These are phyloP conservation scores for Equus quagga DNA, from an alignment of 2,113 vertebrate genomes.

Conservation along the genomic window DNA sequence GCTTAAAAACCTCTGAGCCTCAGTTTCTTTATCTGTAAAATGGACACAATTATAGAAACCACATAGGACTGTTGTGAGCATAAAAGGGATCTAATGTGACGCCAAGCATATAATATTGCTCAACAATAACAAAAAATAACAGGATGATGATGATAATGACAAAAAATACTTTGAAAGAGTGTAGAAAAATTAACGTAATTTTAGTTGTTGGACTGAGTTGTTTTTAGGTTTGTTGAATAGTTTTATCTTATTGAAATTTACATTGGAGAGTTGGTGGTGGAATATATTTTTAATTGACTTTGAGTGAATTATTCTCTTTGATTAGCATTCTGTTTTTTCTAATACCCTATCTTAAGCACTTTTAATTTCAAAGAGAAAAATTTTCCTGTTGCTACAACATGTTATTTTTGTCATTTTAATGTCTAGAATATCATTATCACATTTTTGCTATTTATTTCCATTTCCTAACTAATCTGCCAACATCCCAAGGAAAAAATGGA, in stretches of 20 bases:
- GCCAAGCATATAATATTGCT: not conserved
- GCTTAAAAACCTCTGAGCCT: not conserved
- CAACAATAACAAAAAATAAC: not conserved
- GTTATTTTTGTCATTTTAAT: slow-evolving; percentile 55
- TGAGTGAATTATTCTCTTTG: slow-evolving; percentile 17
- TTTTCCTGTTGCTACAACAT: not conserved
- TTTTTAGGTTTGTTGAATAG: not conserved
- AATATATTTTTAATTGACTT: slow-evolving; percentile 33
- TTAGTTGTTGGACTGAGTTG: not conserved
- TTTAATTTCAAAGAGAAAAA: slow-evolving; percentile 40
- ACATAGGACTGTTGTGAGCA: not conserved
- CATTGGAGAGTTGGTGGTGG: not conserved
- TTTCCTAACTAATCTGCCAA: slow-evolving; percentile 41
- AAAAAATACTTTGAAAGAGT: not conserved
- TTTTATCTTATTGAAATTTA: slow-evolving; percentile 9
- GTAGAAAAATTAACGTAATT: slow-evolving; percentile 7
- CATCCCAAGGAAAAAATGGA: slow-evolving; percentile 2
- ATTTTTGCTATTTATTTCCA: slow-evolving; percentile 65
- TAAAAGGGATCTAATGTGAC: not conserved
- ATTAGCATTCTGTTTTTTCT: not conserved
- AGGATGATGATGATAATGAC: not conserved
- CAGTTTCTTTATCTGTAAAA: not conserved
- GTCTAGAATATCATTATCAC: slow-evolving; percentile 56
- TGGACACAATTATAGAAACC: not conserved
- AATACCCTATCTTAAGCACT: not conserved